phyloP scores from a whole-genome alignment of 2,888 invertebrate genomes.

The Synergus laeviventris region DNA sequence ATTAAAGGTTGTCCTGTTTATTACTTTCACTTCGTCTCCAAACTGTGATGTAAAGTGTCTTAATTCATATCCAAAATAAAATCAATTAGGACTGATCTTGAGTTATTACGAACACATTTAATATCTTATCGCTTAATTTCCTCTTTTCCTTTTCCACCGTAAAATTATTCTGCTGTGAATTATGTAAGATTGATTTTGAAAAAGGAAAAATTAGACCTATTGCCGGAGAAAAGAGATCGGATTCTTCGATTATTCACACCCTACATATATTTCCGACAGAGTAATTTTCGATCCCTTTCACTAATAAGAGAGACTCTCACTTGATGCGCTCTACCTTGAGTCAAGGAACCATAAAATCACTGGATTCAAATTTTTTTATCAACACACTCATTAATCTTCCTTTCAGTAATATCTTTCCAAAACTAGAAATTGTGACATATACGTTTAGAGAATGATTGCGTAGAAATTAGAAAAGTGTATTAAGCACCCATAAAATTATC shows the following conservation, averaged over 20 bases:
- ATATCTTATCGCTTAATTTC: background rate
- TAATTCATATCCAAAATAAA: background rate
- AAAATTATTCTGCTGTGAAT: slow-evolving; percentile 6
- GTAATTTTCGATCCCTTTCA: slow-evolving; percentile 38
- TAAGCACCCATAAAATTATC: background rate
- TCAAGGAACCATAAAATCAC: slow-evolving; percentile 24
- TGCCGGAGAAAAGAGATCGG: slow-evolving; percentile 26
- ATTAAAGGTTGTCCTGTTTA: slow-evolving; percentile 2
- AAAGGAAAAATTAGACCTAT: slow-evolving; percentile 5
- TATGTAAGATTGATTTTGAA: background rate
- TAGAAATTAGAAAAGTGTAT: slow-evolving; percentile 23
- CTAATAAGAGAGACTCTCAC: slow-evolving; percentile 33
- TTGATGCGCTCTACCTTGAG: slow-evolving; percentile 5
- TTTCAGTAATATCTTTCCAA: background rate
- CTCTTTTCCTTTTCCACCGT: too few species aligned
- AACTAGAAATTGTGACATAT: slow-evolving; percentile 13
- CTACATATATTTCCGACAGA: slow-evolving; percentile 25
- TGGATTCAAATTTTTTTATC: slow-evolving; percentile 4
- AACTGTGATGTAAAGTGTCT: background rate
- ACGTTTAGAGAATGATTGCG: slow-evolving; percentile 9
- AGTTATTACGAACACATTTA: background rate
- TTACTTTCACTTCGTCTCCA: slow-evolving; percentile 8
- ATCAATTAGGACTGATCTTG: background rate
- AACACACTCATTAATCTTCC: background rate
- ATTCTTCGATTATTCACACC: slow-evolving; percentile 34